Conservation (phyloP, 2,888 invertebrate genomes). For the Corythucha ciliata region DNA sequence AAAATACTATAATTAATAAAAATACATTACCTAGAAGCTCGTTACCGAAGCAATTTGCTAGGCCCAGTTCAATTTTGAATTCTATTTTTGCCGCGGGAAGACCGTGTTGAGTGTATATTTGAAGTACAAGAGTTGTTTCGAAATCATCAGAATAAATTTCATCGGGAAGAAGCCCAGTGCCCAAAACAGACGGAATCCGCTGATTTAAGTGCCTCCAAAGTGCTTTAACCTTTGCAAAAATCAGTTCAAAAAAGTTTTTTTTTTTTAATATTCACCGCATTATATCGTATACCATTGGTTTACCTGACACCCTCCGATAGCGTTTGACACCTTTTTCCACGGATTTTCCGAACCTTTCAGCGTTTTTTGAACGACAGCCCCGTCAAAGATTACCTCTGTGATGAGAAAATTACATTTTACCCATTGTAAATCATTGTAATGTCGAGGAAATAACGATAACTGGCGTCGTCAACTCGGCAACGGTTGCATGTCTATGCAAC, state of each 20-base stretch:
- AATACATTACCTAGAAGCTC: slow-evolving; percentile 17
- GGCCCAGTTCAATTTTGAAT: slow-evolving; percentile 12
- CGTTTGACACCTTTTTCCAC: slow-evolving; percentile 9
- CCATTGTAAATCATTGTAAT: no score
- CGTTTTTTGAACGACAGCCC: slow-evolving; percentile 11
- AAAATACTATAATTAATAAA: no score
- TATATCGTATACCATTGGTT: neutral
- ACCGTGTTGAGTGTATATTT: neutral
- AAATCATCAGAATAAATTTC: slow-evolving; percentile 14
- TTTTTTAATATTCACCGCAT: neutral
- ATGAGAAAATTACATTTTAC: no score
- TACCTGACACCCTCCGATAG: slow-evolving; percentile 7
- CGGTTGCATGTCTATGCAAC: no score
- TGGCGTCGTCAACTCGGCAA: no score
- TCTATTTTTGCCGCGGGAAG: slow-evolving; percentile 7
- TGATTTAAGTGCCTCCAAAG: slow-evolving; percentile 20
- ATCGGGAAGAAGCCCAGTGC: slow-evolving; percentile 8
- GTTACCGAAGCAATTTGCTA: slow-evolving; percentile 9
- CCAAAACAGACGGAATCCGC: slow-evolving; percentile 14
- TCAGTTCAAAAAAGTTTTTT: neutral
- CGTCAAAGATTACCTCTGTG: slow-evolving; percentile 19
- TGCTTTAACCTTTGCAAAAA: slow-evolving; percentile 11
- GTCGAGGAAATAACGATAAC: no score
- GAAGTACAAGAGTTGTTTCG: slow-evolving; percentile 7
- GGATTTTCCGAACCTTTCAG: neutral